Conservation (phyloP, 2,888 invertebrate genomes). For the Euphydryas editha region DNA sequence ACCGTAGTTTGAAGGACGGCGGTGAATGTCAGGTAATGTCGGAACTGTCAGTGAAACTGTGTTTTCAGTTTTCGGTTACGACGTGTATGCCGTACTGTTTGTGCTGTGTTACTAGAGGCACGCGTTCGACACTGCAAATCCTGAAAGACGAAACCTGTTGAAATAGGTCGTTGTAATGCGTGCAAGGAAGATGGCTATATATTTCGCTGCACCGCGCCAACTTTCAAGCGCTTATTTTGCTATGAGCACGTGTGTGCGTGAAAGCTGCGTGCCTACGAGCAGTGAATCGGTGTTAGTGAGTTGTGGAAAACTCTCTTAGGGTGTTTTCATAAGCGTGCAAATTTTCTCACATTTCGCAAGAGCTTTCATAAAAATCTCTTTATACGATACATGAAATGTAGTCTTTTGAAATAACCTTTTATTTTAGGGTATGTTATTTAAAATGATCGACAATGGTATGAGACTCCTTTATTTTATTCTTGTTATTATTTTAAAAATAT, state of each 20-base stretch:
- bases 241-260: conserved; percentile 73
- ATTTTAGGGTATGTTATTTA: not conserved
- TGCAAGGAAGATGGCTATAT: conserved; percentile 59
- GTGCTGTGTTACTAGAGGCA: conserved; percentile 80
- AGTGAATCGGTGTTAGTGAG: conserved; percentile 75
- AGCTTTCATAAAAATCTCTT: conserved; percentile 31
- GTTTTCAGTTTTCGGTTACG: conserved; percentile 74
- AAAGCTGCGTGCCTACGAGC: conserved; percentile 74
- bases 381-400: not conserved
- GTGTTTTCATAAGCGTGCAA: conserved; percentile 70
- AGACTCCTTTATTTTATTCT: not conserved
- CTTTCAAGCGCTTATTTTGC: conserved; percentile 79
- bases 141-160: conserved; percentile 83
- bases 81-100: conserved; percentile 79
- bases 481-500: not conserved
- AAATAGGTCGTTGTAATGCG: conserved; percentile 76
- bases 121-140: conserved; percentile 76
- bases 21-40: conserved; percentile 74
- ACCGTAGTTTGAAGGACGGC: conserved; percentile 60
- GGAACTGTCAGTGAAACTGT: conserved; percentile 79
- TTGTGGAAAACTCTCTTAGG: conserved; percentile 82
- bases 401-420: not conserved
- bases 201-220: conserved; percentile 53
- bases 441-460: not conserved
- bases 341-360: conserved; percentile 62